Percentiles rank a stretch among this genome's conserved stretches.
phyloP scores from a whole-genome alignment of 2,888 invertebrate species.

The Diadegma fenestrale region DNA sequence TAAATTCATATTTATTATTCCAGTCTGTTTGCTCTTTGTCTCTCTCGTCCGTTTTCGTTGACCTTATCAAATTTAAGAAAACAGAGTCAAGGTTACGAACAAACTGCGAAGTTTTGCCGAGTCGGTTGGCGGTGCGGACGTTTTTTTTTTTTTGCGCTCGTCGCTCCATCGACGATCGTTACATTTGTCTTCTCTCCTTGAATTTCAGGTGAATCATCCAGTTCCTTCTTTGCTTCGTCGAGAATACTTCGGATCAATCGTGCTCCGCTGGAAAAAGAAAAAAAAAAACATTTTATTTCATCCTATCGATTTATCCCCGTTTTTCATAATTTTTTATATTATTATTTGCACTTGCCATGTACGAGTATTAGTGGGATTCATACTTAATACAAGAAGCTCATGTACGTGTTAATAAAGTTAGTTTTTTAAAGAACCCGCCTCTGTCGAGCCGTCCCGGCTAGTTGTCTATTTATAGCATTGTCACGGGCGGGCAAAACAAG shows the following conservation, averaged over 20 bases:
- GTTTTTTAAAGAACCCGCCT: constrained; percentile 30
- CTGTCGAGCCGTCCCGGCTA: not conserved
- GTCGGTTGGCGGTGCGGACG: not conserved
- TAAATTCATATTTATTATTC: not conserved
- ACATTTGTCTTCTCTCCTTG: constrained; percentile 23
- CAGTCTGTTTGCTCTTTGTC: not conserved
- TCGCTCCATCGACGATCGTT: constrained; percentile 3
- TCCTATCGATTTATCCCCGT: not conserved
- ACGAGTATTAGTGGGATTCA: constrained; percentile 53
- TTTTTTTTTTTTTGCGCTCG: constrained; percentile 4
- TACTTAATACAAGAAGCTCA: constrained; percentile 27
- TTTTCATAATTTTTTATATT: constrained; percentile 25
- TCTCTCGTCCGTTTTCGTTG: not conserved
- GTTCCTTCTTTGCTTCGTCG: constrained; percentile 39
- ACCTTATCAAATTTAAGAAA: constrained; percentile 13
- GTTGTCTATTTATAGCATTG: constrained; percentile 17
- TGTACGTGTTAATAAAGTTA: constrained; percentile 43
- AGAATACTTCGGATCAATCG: constrained; percentile 36
- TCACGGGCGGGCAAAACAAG: constrained; percentile 5
- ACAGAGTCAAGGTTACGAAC: constrained; percentile 33
- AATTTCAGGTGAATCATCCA: constrained; percentile 55
- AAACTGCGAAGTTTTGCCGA: constrained; percentile 39
- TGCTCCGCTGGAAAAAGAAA: constrained; percentile 34
- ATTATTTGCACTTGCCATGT: constrained; percentile 37
- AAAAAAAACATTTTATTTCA: constrained; percentile 29